These are phyloP conservation scores for Salarias fasciatus DNA, from an alignment of 2,797 vertebrate species.

Conservation along the genomic window DNA sequence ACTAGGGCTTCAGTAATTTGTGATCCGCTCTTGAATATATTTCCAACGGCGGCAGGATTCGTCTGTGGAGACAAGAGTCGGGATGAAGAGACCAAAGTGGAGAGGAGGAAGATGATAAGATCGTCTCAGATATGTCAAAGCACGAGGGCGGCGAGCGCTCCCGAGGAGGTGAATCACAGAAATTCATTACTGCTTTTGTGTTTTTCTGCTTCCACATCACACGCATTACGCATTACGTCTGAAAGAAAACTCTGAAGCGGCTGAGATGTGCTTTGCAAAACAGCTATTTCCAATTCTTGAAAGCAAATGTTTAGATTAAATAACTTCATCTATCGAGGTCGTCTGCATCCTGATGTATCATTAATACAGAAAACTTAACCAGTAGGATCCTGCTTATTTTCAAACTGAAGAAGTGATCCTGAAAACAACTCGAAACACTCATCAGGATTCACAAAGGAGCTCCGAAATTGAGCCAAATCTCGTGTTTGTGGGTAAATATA, in stretches of 20 bases:
- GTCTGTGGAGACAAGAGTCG: constrained; percentile 46
- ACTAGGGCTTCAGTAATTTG: constrained; percentile 50
- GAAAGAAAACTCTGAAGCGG: constrained; percentile 3
- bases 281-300: neutral
- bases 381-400: too few relatives aligned
- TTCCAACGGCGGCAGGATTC: constrained; percentile 44
- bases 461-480: neutral
- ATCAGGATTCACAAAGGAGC: constrained; percentile 1
- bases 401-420: neutral
- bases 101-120: constrained; percentile 52
- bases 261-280: constrained; percentile 5
- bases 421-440: neutral
- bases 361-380: too few relatives aligned
- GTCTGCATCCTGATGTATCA: too few relatives aligned
- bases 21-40: constrained; percentile 43
- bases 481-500: constrained; percentile 9
- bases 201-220: constrained; percentile 27
- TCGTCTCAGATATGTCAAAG: constrained; percentile 52
- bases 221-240: constrained; percentile 23
- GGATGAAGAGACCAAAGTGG: constrained; percentile 47
- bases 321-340: too few relatives aligned
- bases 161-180: constrained; percentile 28
- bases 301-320: too few relatives aligned
- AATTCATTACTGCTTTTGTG: constrained; percentile 12
- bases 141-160: constrained; percentile 47